Conservation (phyloP, 2,113 vertebrate species). For the Canis aureus region DNA sequence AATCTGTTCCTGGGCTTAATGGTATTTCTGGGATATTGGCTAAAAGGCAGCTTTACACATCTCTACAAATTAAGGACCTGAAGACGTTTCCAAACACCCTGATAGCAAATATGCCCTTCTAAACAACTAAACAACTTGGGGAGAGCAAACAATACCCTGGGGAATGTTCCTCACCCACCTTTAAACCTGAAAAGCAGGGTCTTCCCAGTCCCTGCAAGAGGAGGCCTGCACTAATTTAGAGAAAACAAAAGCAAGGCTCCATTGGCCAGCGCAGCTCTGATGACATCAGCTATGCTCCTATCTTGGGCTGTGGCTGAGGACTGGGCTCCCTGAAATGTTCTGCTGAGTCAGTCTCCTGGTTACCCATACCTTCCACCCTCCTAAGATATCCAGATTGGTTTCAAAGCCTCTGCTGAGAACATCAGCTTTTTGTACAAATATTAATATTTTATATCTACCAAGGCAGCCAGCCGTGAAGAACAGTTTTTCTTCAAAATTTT, state of each 20-base stretch:
- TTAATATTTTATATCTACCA: conserved; percentile 78
- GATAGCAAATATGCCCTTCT: background rate
- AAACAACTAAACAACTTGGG: background rate
- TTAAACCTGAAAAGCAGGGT: background rate
- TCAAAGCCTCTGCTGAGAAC: conserved; percentile 50
- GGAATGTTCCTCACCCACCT: background rate
- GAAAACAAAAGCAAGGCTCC: background rate
- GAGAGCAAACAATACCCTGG: background rate
- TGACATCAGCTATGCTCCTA: background rate
- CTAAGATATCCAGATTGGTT: conserved; percentile 4
- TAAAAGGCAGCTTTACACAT: background rate
- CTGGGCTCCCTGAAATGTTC: conserved; percentile 18
- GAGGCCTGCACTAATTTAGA: background rate
- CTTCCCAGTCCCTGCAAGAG: background rate
- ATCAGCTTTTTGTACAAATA: conserved; percentile 77
- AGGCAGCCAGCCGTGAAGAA: conserved; percentile 70
- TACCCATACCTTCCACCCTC: background rate
- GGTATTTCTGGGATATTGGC: background rate
- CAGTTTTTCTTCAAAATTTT: conserved; percentile 75
- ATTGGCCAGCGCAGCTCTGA: background rate
- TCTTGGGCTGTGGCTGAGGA: background rate
- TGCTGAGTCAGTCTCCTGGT: conserved; percentile 59
- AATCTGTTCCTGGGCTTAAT: background rate
- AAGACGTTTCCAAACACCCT: conserved; percentile 26
- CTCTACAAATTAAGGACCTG: background rate